Evolutionary conservation across 2,113 vertebrate genomes (phyloP).

Genomic region (Periophthalmus modestus): DNA sequence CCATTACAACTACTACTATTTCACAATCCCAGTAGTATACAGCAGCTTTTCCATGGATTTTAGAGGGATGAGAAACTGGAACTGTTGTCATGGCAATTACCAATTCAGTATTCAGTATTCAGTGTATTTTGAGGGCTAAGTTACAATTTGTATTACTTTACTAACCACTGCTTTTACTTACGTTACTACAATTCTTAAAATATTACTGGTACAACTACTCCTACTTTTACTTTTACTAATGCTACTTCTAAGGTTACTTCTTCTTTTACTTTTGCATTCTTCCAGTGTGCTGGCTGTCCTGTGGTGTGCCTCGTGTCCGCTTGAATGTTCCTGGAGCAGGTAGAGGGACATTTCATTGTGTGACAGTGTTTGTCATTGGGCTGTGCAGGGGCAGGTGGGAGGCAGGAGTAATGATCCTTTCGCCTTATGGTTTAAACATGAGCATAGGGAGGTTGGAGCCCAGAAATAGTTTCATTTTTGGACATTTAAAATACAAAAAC

Average conservation of each 20-base stretch:
- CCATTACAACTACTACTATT: neutral
- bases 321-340: neutral
- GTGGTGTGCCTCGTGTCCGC: neutral
- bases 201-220: neutral
- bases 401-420: conserved; percentile 67
- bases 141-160: too few relatives aligned
- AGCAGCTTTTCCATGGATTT: neutral
- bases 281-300: neutral
- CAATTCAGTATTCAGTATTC: too few relatives aligned
- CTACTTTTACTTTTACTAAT: neutral
- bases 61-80: too few relatives aligned
- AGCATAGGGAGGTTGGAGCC: conserved; percentile 46
- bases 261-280: neutral
- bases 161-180: too few relatives aligned
- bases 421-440: conserved; percentile 72
- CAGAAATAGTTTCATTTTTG: conserved; percentile 26
- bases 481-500: conserved; percentile 49
- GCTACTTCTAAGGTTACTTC: neutral
- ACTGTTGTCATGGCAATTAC: too few relatives aligned
- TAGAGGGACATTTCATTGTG: conserved; percentile 4
- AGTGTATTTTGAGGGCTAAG: too few relatives aligned
- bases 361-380: conserved; percentile 55
- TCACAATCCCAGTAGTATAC: neutral
- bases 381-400: conserved; percentile 64
- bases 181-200: too few relatives aligned